Base-by-base conservation (phyloP, 53 echinoderm and acorn worm species). In the Echinarachnius parma region DNA sequence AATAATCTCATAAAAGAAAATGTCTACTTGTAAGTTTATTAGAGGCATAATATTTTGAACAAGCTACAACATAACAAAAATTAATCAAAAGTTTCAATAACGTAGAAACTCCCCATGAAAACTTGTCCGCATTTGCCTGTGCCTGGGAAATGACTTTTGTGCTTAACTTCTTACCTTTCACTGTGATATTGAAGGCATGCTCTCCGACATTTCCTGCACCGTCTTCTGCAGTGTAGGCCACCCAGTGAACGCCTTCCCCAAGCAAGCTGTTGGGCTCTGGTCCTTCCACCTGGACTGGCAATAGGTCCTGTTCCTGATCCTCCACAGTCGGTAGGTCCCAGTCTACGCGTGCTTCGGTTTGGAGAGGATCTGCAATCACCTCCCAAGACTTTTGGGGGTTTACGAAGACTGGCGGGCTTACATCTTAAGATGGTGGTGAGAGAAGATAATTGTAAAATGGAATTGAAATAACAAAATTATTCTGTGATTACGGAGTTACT, bases 141-240 rank as follows among this genome's bases (percentile, higher is more conserved):
- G n/a, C n/a, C n/a, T n/a, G n/a, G n/a, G n/a, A n/a, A n/a, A n/a
- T n/a, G n/a, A n/a, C n/a, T n/a, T n/a, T n/a, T n/a, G n/a, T n/a
- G n/a, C n/a, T n/a, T n/a, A n/a, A n/a, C 4, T 10, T 21, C 64
- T 31, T 60, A 84, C 84, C 78, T 78, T 24, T 79, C 3, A 84
- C 79, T 39, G 48, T 32, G 58, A 84, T 55, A 29, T 64, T 30
- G 28, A 71, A 71, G 11, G 13, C 28, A 45, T 74, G 72, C 13
- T n/a, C 21, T 10, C 69, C 78, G n/a, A 61, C 53, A 31, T 84
- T 84, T 32, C 84, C 84, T 8, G 79, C 62, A 13, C 18, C 46
- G 29, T 84, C 84, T 3, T 39, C 61, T 31, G 84, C 84, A 2
- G 14, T 34, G 69, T 79, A 84, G 2, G 23, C 23, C n/a, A 84